These are phyloP conservation scores for Capitulum mitella DNA, from an alignment of 2,888 invertebrate genomes.

Conservation along the genomic window DNA sequence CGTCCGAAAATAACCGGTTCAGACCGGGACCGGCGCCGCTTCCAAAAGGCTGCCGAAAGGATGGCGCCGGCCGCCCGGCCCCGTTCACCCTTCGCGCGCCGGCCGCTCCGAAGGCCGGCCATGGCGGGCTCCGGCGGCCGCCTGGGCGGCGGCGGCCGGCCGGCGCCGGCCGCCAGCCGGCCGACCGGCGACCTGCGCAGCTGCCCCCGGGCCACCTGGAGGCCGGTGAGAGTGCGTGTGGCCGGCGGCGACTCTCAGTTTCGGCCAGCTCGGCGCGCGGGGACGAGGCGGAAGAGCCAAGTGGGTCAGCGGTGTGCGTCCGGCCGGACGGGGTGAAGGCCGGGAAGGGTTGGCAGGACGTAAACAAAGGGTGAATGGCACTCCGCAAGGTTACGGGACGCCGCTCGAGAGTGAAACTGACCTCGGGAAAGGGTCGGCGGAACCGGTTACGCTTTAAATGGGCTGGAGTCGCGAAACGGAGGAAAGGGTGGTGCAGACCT, in stretches of 20 bases:
- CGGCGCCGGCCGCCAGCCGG: no score
- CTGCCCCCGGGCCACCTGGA: not conserved
- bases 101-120: not conserved
- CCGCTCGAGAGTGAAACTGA: conserved; percentile 19
- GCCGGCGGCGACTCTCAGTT: conserved; percentile 18
- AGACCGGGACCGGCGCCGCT: not conserved
- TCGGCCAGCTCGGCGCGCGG: not conserved
- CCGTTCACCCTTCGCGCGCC: conserved; percentile 15
- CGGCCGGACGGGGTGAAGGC: conserved; percentile 11
- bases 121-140: no score
- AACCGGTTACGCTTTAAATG: conserved; percentile 10
- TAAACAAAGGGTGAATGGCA: conserved; percentile 22
- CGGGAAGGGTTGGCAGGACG: conserved; percentile 9
- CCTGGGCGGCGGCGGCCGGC: no score
- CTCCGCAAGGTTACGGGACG: conserved; percentile 5
- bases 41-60: conserved; percentile 17
- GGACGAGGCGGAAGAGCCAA: not conserved
- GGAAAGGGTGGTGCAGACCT: not conserved
- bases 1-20: not conserved
- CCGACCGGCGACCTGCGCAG: no score
- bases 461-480: not conserved
- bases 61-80: not conserved
- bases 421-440: not conserved
- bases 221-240: not conserved
- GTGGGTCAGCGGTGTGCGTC: conserved; percentile 1